Conservation (phyloP, 2,888 invertebrate genomes). For the Petrophora chlorosata region DNA sequence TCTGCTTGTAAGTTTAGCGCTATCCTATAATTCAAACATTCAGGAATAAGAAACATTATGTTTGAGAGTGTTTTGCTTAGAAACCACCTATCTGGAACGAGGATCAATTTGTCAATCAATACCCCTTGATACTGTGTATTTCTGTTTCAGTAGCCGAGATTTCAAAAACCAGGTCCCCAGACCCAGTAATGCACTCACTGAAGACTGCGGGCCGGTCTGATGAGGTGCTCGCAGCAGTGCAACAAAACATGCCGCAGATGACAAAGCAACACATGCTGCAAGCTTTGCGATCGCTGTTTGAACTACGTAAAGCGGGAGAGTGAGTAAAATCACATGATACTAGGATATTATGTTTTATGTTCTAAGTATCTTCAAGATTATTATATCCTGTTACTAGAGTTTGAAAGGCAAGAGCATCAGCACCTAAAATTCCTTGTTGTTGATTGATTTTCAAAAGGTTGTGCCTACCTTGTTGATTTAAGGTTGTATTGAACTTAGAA, state of each 20-base stretch:
- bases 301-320: conserved; percentile 80
- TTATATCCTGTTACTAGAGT: too few species aligned
- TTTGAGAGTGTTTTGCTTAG: background rate
- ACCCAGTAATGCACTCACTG: conserved; percentile 73
- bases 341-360: too few species aligned
- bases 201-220: conserved; percentile 67
- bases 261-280: conserved; percentile 82
- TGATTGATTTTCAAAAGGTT: too few species aligned
- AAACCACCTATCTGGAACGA: background rate
- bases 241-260: conserved; percentile 65
- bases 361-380: too few species aligned
- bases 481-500: too few species aligned
- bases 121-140: background rate
- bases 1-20: conserved; percentile 51
- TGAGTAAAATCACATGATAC: too few species aligned
- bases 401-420: too few species aligned
- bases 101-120: background rate
- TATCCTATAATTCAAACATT: background rate
- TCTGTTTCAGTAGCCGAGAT: conserved; percentile 53
- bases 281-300: conserved; percentile 81
- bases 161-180: conserved; percentile 51
- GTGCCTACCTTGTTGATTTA: too few species aligned
- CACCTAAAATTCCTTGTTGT: too few species aligned
- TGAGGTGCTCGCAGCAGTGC: conserved; percentile 76
- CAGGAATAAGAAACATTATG: background rate